phyloP scores from a whole-genome alignment of 2,113 vertebrate species.

The Hepsetus odoe region DNA sequence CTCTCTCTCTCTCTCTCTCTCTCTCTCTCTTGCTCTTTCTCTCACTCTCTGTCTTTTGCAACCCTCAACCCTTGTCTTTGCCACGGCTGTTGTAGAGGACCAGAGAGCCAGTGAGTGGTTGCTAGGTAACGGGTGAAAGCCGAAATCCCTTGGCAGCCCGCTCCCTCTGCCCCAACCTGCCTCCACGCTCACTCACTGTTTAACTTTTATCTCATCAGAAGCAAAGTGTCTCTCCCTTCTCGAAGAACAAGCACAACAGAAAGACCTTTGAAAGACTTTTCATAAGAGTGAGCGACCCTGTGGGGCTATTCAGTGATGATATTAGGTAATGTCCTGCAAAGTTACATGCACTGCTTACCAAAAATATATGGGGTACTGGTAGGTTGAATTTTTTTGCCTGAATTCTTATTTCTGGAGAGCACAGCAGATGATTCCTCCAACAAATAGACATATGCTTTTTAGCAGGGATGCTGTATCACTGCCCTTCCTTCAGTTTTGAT shows the following conservation, averaged over 20 bases:
- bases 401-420: background rate
- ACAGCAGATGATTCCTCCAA: background rate
- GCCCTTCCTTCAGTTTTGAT: too few relatives aligned
- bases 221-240: constrained; percentile 42
- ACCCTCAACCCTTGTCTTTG: constrained; percentile 28
- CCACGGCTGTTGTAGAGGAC: constrained; percentile 51
- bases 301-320: constrained; percentile 1
- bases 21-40: too few relatives aligned
- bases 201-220: constrained; percentile 51
- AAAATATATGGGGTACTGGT: background rate
- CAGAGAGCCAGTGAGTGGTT: constrained; percentile 73
- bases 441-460: background rate
- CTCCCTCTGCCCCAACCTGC: constrained; percentile 68
- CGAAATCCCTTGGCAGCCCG: constrained; percentile 76
- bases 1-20: constrained; percentile 29
- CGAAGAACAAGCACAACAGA: constrained; percentile 2
- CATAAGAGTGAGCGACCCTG: background rate
- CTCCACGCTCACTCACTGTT: constrained; percentile 50
- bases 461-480: background rate
- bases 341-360: background rate
- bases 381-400: background rate
- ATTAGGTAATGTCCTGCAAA: background rate
- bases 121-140: constrained; percentile 80
- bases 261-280: constrained; percentile 25
- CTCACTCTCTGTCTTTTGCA: background rate